Conservation (phyloP, 2,113 vertebrate species). For the Gracilinanus agilis region DNA sequence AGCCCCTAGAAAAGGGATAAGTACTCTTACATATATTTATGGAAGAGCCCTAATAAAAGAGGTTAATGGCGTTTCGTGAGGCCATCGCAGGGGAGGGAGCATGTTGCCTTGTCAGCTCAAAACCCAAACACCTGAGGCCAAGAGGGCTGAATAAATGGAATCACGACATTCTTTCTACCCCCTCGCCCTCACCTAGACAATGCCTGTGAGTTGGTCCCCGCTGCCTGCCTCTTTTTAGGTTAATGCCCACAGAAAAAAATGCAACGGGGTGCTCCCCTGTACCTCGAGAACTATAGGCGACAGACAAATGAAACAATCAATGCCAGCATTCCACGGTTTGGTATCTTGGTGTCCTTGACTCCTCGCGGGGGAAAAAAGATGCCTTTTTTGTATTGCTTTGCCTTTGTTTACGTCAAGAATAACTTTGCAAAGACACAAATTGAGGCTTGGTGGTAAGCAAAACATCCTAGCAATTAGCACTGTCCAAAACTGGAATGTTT, state of each 20-base stretch:
- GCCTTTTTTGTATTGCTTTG: not conserved
- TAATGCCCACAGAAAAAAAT: not conserved
- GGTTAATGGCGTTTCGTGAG: not conserved
- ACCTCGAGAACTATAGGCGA: not conserved
- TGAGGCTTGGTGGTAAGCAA: not conserved
- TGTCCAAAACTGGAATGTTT: not conserved
- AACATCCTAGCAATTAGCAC: not conserved
- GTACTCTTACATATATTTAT: not conserved
- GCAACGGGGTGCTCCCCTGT: not conserved
- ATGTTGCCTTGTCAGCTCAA: not conserved
- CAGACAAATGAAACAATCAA: not conserved
- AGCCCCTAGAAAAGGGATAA: not conserved
- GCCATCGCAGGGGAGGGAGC: not conserved
- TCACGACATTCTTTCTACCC: not conserved
- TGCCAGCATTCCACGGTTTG: not conserved
- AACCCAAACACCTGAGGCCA: not conserved
- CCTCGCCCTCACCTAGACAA: not conserved
- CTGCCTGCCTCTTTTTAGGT: not conserved
- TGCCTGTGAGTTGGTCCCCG: not conserved
- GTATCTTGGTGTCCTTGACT: not conserved
- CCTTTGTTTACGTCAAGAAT: not conserved
- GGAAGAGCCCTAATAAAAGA: not conserved
- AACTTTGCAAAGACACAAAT: not conserved
- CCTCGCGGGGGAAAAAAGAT: not conserved
- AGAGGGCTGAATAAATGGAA: not conserved